Evolutionary conservation across 1,140 invertebrate species (phyloP), one percentile per base, ranked within the genome.

Genomic region (Diprion similis): DNA sequence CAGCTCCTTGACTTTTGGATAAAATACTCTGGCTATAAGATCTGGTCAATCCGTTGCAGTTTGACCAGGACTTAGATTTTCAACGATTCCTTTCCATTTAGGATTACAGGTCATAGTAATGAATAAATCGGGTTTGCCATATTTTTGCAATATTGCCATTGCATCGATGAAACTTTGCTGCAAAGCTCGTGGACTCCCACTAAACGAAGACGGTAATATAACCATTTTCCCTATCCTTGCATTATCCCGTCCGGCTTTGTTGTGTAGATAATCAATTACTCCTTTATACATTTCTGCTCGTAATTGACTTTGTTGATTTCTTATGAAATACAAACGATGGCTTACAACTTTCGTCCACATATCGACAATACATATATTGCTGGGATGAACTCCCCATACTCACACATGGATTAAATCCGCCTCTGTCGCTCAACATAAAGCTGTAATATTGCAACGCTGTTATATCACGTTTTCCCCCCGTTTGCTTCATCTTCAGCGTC

Each of bases 291-390:
- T 65, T 45, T 76, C 71, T 66, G 68, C 67, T 19, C 75, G 67
- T 37, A 73, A 46, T 65, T n/a, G 65, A 19, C 46, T 19, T 76
- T 76, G 75, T 71, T 73, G n/a, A 18, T 73, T 48, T 64, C 74
- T 46, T 70, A 73, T 46, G 67, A 59, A 76, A 65, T 73, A 71
- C 46, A 76, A 71, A 48, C 73, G 69, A 37, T 70, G 37, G 10
- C 70, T 46, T 72, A 74, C 73, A 0, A 76, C 67, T 72, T 74
- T 75, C 0, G 68, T 64, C 71, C 71, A 77, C 51, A 68, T 66
- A 73, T 77, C 76, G 37, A 77, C 73, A 18, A n/a, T n/a, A n/a
- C n/a, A 73, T 71, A 67, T 71, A 74, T 68, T 77, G 76, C 67
- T 77, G 73, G 0, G 76, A 70, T 10, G 72, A 68, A 68, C 70